Base-by-base conservation (phyloP, 2,888 invertebrate genomes). In the Melangyna quadrimaculata region DNA sequence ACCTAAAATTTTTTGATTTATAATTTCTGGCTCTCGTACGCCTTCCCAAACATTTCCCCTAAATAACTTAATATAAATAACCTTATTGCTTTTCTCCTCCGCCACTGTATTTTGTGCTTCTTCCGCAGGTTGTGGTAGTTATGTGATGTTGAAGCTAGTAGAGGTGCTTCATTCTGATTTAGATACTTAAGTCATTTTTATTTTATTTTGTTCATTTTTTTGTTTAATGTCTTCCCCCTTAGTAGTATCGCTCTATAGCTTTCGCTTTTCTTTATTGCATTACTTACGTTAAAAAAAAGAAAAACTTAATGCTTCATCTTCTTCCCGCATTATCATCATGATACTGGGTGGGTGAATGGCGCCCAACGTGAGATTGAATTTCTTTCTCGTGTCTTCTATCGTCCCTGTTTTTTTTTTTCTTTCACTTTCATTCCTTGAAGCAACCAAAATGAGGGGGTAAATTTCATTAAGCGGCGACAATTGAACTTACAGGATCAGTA, bases 391-490 rank as follows among this genome's bases (percentile, higher is more conserved):
- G n/a, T 71, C 19, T 29, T 43, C 17, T 45, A 32, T 27, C 27
- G 17, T 48, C 29, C 27, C 29, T 14, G 29, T 29, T 59, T 12
- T n/a, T 40, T 40, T 3, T 29, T 22, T 57, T 29, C 53, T 35
- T 59, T 67, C 29, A 35, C 40, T 63, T 63, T 75, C 69, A 35
- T 37, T 57, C 51, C 40, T n/a, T 17, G 10, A 6, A 22, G 27
- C 48, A 32, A 45, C 65, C 43, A 32, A 43, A 24, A 29, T 53
- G 63, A 22, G 59, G 77, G 72, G 81, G 77, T 81, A 81, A 86
- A 86, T 86, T 86, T 86, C 86, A 86, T 86, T 86, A 86, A 81
- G 86, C 86, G 86, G 86, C 81, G 86, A 86, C 86, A 86, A 86
- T 86, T 86, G 86, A 81, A 86, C 86, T 86, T 81, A 48, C 80